A percentile compares a stretch with the other conserved stretches of the same genome.
phyloP scores from a whole-genome alignment of 30 jellyfish, hydroid and myxozoan genomes.

The Rhopilema esculentum region DNA sequence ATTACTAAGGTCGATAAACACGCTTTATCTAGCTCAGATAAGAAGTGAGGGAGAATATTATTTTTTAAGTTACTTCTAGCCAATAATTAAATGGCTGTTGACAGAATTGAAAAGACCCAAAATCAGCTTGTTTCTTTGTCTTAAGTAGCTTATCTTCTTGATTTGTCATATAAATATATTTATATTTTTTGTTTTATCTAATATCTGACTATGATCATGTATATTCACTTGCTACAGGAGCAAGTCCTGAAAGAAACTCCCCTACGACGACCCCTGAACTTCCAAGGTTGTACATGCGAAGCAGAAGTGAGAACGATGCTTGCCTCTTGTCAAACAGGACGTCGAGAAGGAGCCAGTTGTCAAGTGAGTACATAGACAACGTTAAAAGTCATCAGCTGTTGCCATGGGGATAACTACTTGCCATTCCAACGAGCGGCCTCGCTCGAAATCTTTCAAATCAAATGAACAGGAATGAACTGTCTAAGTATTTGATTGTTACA shows the following conservation, averaged over 20 bases:
- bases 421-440: not conserved
- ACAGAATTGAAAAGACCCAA: too few species aligned
- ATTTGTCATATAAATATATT: too few species aligned
- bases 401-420: not conserved
- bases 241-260: not conserved
- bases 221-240: not conserved
- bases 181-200: too few species aligned
- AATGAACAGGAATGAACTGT: not conserved
- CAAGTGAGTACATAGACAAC: not conserved
- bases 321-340: not conserved
- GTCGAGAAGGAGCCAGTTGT: not conserved
- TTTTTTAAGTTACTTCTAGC: too few species aligned
- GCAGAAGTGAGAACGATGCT: conserved; percentile 32
- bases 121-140: too few species aligned
- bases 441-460: not conserved
- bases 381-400: not conserved
- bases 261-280: not conserved
- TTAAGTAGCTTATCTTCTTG: too few species aligned
- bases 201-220: too few species aligned
- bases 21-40: too few species aligned
- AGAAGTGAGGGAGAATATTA: too few species aligned
- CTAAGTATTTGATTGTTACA: too few species aligned
- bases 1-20: too few species aligned
- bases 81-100: too few species aligned
- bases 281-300: conserved; percentile 18